Percentiles rank a stretch among this genome's conserved stretches.
Conservation (phyloP, 2,113 vertebrate genomes). For the Dryoscopus gambensis region DNA sequence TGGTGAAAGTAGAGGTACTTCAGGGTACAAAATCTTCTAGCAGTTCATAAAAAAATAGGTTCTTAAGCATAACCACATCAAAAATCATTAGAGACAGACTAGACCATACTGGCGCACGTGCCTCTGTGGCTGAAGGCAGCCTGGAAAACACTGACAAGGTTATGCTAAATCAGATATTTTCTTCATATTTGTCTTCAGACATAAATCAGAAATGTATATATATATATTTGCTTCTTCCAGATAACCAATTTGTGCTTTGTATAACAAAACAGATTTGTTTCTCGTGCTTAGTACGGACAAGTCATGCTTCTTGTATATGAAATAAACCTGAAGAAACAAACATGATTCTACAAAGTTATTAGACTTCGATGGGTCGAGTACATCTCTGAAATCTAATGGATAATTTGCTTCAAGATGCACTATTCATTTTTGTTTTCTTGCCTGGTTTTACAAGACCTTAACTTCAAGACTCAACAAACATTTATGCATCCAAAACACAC, state of each 20-base stretch:
- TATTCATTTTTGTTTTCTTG: background rate
- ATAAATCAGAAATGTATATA: background rate
- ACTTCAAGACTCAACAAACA: background rate
- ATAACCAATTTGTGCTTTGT: background rate
- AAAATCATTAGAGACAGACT: background rate
- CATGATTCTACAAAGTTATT: background rate
- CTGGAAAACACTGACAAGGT: background rate
- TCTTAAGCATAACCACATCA: background rate
- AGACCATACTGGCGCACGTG: background rate
- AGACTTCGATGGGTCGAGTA: background rate
- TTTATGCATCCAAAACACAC: background rate
- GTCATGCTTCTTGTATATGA: background rate
- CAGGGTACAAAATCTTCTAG: slow-evolving; percentile 34
- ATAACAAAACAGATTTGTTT: background rate
- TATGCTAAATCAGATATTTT: background rate
- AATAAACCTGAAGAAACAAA: background rate
- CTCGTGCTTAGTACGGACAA: background rate
- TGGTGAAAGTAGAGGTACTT: slow-evolving; percentile 32
- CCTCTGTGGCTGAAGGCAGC: background rate
- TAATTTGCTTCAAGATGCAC: background rate
- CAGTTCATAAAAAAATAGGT: slow-evolving; percentile 32
- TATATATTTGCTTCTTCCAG: background rate
- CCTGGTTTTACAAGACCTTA: background rate
- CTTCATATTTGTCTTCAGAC: background rate
- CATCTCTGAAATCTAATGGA: background rate